Base-by-base conservation (phyloP, 2,888 invertebrate genomes). In the Morpho deidamia region DNA sequence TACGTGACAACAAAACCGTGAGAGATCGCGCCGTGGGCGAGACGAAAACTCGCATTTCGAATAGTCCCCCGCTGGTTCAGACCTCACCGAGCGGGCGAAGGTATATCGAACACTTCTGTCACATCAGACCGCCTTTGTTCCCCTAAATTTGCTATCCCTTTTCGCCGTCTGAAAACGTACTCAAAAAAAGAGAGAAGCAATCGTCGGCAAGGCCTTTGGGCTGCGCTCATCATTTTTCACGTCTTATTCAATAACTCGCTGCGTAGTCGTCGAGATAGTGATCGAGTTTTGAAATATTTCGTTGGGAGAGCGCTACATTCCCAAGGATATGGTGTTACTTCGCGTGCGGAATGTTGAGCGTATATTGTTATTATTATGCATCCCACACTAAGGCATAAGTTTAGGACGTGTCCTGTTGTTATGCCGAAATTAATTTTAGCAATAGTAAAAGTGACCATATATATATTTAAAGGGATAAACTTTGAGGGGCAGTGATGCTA, bases 251-350 rank as follows among this genome's bases (percentile, higher is more conserved):
- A 89, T 88, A 89, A 86, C 76, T 82, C 78, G 83, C 81, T 82
- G 81, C 83, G 79, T 81, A 83, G 83, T 79, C 79, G 77, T 71
- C 74, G 80, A 82, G 89, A 89, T 89, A 83, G 83, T 81, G 86
- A 89, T 89, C 89, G 83, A 80, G 69, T 84, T 85, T 87, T 83
- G 83, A 83, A 84, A 87, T 85, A 82, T 86, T 81, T 83, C 80
- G 86, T 81, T 82, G 86, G 82, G 81, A 78, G 77, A 79, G 74
- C 81, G 68, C 64, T 71, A 74, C 78, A 82, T 88, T 88, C 88
- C 84, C 87, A 88, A 83, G 88, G 86, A 87, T 84, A 88, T 89
- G 88, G 83, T 86, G 85, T 89, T 89, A 87, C 88, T 84, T 82
- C 71, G 88, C 86, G 86, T 84, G 86, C 85, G 81, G 85, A 87